Base-by-base conservation (phyloP, 2,888 invertebrate species). In the Meiosimyza platycephala region DNA sequence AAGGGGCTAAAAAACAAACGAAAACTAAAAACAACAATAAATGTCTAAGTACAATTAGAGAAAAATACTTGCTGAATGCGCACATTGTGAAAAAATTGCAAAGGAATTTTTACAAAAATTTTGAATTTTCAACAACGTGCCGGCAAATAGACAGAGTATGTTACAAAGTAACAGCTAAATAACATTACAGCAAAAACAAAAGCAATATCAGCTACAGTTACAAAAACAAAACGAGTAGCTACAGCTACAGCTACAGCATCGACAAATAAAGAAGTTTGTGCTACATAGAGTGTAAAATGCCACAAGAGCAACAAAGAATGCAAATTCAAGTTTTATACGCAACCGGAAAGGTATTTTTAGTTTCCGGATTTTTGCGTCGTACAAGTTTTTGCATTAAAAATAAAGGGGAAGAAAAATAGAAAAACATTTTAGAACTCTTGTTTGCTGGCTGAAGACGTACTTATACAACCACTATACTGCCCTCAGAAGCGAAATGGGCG, bases 101-200 rank as follows among this genome's bases (percentile, higher is more conserved):
- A 64, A 73, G 63, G 72, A 72, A 63, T 60, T 70, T 68, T 52
- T 47, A 67, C 54, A 52, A 65, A 65, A 65, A 52, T 54, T 5
- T 15, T 64, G 48, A 13, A 54, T 40, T n/a, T n/a, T 18, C 28
- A 68, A 1, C 47, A 47, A 71, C 69, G 70, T 73, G 74, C 59
- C n/a, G 66, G 63, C 54, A 55, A 71, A 74, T 68, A 74, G 62
- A 63, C 64, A 70, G 40, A 40, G 40, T 9, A 40, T 40, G 9
- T 73, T 69, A 76, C 57, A 66, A 68, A 57, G 9, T 57, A 40
- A 40, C 7, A 40, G 69, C 51, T 67, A 59, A 47, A 69, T 18
- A 54, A 50, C 63, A 33, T 47, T 40, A 33, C n/a, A 48, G 33
- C 22, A 60, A 11, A 22, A 71, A 72, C 60, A 66, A 59, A 66